These are phyloP conservation scores for Squalus acanthias DNA, from an alignment of 2,797 vertebrate species.

Conservation along the genomic window DNA sequence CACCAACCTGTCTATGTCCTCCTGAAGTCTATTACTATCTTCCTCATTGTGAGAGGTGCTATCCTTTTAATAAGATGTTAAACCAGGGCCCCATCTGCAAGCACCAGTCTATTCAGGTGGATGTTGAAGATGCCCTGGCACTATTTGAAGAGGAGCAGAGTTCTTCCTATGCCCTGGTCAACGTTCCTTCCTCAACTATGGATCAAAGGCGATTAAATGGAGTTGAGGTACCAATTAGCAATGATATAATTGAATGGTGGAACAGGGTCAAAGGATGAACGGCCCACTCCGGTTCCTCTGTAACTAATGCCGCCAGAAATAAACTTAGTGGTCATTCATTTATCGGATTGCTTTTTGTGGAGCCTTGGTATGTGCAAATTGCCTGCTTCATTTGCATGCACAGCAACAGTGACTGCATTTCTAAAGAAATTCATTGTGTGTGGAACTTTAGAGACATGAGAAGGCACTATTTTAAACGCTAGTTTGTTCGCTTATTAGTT, in stretches of 20 bases:
- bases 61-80: neutral
- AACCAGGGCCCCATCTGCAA: neutral
- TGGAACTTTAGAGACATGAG: too few species aligned
- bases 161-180: neutral
- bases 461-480: too few species aligned
- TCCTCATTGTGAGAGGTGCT: too few species aligned
- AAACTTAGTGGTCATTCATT: neutral
- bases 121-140: neutral
- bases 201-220: neutral
- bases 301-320: neutral
- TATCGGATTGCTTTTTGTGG: too few species aligned
- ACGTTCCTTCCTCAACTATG: neutral
- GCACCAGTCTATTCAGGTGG: neutral
- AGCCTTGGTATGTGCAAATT: neutral
- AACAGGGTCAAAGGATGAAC: neutral
- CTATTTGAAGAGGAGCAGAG: neutral
- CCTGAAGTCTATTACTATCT: too few species aligned
- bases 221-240: neutral
- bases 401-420: too few species aligned
- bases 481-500: too few species aligned
- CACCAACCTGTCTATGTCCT: too few species aligned
- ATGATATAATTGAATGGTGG: neutral
- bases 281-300: neutral
- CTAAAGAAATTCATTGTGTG: too few species aligned
- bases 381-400: too few species aligned